A percentile compares a stretch with the other conserved stretches of the same genome.
Conservation (phyloP, 2,113 vertebrate species). For the Scytalopus superciliaris region DNA sequence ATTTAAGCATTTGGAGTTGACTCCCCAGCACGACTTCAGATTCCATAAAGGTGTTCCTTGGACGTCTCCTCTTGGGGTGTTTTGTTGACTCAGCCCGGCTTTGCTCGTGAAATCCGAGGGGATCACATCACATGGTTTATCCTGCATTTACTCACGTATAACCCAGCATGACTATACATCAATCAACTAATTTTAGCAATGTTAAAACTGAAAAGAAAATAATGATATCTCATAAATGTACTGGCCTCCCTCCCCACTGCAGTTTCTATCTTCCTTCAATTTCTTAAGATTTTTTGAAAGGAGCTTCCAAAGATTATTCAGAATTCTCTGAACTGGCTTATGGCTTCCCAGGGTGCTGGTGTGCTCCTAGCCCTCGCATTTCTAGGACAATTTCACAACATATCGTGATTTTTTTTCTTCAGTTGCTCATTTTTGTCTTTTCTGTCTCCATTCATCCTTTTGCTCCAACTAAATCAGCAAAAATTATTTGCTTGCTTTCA, state of each 20-base stretch:
- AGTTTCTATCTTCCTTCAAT: background rate
- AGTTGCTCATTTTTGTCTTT: background rate
- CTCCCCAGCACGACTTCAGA: background rate
- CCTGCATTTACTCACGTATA: slow-evolving; percentile 65
- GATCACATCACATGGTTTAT: slow-evolving; percentile 54
- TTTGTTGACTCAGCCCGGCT: slow-evolving; percentile 47
- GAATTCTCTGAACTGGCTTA: background rate
- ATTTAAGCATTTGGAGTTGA: background rate
- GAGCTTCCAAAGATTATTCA: background rate
- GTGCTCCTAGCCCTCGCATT: background rate
- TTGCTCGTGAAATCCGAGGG: slow-evolving; percentile 63
- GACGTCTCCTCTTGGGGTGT: background rate
- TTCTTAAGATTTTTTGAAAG: background rate
- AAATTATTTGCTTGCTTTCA: background rate
- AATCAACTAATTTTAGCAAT: slow-evolving; percentile 67
- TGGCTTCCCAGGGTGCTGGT: background rate
- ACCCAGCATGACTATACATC: slow-evolving; percentile 61
- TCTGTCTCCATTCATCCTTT: background rate
- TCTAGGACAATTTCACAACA: background rate
- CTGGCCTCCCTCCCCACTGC: background rate
- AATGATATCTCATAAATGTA: slow-evolving; percentile 26
- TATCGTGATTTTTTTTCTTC: background rate
- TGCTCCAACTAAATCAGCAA: background rate
- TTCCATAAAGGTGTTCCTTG: slow-evolving; percentile 40
- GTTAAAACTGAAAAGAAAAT: slow-evolving; percentile 60